phyloP scores from a whole-genome alignment of 2,113 vertebrate genomes.

The Pimephales promelas region DNA sequence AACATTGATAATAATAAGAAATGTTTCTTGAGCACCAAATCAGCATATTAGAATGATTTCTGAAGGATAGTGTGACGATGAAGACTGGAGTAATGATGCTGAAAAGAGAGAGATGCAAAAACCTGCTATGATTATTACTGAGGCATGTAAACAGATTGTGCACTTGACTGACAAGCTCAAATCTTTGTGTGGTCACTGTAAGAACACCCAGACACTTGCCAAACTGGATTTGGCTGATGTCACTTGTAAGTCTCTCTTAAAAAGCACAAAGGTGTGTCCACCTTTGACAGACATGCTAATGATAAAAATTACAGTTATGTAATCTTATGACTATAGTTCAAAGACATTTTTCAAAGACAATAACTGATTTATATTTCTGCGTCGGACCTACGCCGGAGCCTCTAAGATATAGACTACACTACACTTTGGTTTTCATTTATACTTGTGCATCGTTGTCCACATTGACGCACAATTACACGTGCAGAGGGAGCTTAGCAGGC shows the following conservation, averaged over 20 bases:
- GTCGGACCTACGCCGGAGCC: too few species aligned
- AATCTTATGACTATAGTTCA: conserved; percentile 2
- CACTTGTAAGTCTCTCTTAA: conserved; percentile 38
- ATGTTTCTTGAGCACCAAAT: too few species aligned
- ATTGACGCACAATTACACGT: too few species aligned
- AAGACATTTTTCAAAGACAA: background rate
- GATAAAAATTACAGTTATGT: conserved; percentile 34
- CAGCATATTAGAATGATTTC: too few species aligned
- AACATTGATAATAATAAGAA: too few species aligned
- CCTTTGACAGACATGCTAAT: conserved; percentile 14
- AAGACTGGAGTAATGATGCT: too few species aligned
- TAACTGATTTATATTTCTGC: too few species aligned
- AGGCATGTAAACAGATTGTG: background rate
- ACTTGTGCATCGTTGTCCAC: too few species aligned
- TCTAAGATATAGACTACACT: too few species aligned
- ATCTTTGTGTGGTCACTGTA: conserved; percentile 42
- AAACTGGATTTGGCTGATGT: conserved; percentile 48
- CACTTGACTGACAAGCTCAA: background rate
- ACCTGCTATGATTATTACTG: background rate
- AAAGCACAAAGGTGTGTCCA: conserved; percentile 31
- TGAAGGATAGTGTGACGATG: too few species aligned
- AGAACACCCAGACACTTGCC: conserved; percentile 48
- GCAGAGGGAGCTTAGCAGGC: too few species aligned
- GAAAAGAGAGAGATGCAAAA: background rate
- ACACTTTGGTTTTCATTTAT: too few species aligned